A percentile compares a stretch with the other conserved stretches of the same genome.
phyloP scores from a whole-genome alignment of 35 echinoderm and acorn worm species.

The Heliocidaris tuberculata region DNA sequence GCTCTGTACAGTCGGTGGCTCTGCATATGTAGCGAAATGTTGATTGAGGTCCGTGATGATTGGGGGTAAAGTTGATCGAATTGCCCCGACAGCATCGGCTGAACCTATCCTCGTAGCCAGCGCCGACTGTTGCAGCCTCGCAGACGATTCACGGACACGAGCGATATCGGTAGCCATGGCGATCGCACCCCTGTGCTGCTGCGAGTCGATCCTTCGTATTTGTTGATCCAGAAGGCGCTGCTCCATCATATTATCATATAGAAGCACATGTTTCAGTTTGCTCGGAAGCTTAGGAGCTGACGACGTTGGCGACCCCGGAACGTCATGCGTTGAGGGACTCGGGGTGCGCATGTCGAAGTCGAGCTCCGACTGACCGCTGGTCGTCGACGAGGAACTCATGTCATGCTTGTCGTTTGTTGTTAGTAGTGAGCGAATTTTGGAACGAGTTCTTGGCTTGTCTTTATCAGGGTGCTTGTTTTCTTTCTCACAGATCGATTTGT shows the following conservation, averaged over 20 bases:
- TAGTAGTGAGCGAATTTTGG: not conserved
- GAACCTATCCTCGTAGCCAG: not conserved
- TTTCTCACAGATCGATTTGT: constrained; percentile 13
- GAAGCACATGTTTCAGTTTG: constrained; percentile 31
- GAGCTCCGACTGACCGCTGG: not conserved
- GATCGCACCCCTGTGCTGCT: not conserved
- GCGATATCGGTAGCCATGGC: constrained; percentile 39
- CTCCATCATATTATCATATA: constrained; percentile 26
- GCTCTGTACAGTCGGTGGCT: not conserved
- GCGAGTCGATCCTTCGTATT: not conserved
- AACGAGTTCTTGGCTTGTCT: not conserved
- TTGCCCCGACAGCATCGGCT: no score
- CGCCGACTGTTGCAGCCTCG: not conserved
- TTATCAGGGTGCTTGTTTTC: constrained; percentile 29
- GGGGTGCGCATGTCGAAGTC: constrained; percentile 13
- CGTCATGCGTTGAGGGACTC: not conserved
- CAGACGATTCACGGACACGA: constrained; percentile 13
- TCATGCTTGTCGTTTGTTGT: not conserved
- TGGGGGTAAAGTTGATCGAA: not conserved
- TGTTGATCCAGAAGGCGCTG: not conserved
- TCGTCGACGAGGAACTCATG: not conserved
- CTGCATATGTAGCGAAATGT: not conserved
- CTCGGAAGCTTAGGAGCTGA: not conserved
- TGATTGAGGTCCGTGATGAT: not conserved
- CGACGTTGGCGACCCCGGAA: not conserved